These are phyloP conservation scores for Tonatia bakeri DNA, from an alignment of 2,113 vertebrate species.

Conservation along the genomic window DNA sequence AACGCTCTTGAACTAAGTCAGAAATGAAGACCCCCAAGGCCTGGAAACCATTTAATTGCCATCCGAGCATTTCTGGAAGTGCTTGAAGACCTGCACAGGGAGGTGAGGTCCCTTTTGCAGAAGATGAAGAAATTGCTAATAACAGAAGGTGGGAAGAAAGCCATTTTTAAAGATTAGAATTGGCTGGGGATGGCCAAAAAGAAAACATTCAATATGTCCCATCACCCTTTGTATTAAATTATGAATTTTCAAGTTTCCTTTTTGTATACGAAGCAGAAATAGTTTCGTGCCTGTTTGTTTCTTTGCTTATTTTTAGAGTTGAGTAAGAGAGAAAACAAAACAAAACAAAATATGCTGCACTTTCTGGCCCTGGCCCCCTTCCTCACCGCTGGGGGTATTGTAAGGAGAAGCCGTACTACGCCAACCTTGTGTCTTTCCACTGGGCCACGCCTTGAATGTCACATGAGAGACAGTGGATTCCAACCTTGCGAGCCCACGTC, in stretches of 20 bases:
- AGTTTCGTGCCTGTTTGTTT: neutral
- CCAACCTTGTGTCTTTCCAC: neutral
- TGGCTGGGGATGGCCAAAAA: neutral
- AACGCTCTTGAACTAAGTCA: neutral
- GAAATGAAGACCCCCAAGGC: neutral
- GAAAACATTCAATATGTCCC: neutral
- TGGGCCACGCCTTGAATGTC: neutral
- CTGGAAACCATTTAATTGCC: conserved; percentile 59
- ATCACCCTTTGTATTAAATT: neutral
- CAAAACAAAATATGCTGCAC: neutral
- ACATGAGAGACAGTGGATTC: neutral
- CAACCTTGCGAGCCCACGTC: neutral
- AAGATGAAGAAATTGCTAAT: neutral
- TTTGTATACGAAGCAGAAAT: neutral
- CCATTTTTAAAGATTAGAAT: neutral
- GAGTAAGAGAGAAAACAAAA: neutral
- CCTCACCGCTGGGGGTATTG: too few relatives aligned
- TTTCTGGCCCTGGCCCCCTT: neutral
- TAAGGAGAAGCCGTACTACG: neutral
- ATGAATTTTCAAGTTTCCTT: neutral
- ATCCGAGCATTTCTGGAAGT: conserved; percentile 30
- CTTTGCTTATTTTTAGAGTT: conserved; percentile 4
- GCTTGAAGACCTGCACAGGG: neutral
- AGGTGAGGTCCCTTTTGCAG: neutral
- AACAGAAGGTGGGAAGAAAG: neutral